These are phyloP conservation scores for Cyanoderma ruficeps DNA, from an alignment of 2,113 vertebrate genomes.

Conservation along the genomic window DNA sequence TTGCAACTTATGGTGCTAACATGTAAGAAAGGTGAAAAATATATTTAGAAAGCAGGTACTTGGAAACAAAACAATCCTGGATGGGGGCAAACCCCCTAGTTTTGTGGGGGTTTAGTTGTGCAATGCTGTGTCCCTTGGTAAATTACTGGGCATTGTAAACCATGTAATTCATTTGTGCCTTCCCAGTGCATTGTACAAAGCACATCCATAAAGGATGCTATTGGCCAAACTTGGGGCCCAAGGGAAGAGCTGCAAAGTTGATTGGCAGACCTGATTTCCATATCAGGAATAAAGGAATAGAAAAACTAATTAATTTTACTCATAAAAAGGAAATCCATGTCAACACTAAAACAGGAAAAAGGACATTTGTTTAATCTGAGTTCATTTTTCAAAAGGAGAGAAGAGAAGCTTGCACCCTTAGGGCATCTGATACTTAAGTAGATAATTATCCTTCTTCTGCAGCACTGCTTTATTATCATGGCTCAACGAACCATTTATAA, in stretches of 20 bases:
- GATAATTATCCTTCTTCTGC: constrained; percentile 77
- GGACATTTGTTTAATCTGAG: constrained; percentile 68
- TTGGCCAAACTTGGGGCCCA: constrained; percentile 24
- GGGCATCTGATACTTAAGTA: constrained; percentile 76
- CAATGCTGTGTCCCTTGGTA: constrained; percentile 5
- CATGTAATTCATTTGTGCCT: constrained; percentile 37
- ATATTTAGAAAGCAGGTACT: constrained; percentile 20
- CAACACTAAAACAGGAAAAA: constrained; percentile 68
- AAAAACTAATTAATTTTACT: constrained; percentile 69
- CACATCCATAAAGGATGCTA: background rate
- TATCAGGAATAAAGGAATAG: constrained; percentile 4
- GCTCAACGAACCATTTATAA: constrained; percentile 76
- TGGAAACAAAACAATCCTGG: background rate
- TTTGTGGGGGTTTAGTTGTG: constrained; percentile 2
- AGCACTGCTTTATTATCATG: constrained; percentile 75
- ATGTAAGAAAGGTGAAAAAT: background rate
- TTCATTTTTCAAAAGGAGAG: constrained; percentile 73
- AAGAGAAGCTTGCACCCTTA: constrained; percentile 67
- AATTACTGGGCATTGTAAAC: constrained; percentile 31
- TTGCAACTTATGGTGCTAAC: background rate
- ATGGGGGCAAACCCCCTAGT: background rate
- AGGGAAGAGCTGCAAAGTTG: constrained; percentile 27
- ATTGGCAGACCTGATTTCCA: constrained; percentile 52
- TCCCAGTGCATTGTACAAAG: constrained; percentile 21
- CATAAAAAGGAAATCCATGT: constrained; percentile 68